Conservation (phyloP, 2,888 invertebrate species). For the Macrophya annulata region DNA sequence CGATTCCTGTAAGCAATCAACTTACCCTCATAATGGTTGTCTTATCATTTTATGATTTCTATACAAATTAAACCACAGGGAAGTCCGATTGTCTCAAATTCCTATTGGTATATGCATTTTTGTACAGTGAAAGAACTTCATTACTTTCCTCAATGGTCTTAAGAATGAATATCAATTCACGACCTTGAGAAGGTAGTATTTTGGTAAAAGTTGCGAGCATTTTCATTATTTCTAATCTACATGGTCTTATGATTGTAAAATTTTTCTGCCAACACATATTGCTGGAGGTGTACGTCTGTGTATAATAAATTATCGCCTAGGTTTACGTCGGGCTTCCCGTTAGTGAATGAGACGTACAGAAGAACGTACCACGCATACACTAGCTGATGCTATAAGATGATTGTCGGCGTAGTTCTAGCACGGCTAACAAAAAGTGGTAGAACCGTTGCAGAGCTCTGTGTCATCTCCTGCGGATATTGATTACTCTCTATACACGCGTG, state of each 20-base stretch:
- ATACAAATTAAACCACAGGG: neutral
- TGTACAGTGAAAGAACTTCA: neutral
- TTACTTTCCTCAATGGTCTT: neutral
- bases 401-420: conserved; percentile 53
- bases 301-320: conserved; percentile 70
- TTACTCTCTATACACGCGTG: conserved; percentile 15
- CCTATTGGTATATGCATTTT: neutral
- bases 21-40: neutral
- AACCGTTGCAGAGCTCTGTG: conserved; percentile 58
- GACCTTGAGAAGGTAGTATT: conserved; percentile 3
- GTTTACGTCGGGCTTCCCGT: conserved; percentile 71
- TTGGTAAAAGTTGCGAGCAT: neutral
- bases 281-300: neutral
- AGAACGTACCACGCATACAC: conserved; percentile 54
- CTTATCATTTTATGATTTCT: neutral
- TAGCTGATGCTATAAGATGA: conserved; percentile 44
- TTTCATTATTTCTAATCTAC: neutral
- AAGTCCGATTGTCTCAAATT: neutral
- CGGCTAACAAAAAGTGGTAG: conserved; percentile 56
- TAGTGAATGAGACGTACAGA: conserved; percentile 64
- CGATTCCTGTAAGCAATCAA: neutral
- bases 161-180: neutral
- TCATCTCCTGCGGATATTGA: conserved; percentile 51
- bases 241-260: neutral
- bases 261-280: neutral